These are phyloP conservation scores for Sinocyclocheilus maitianheensis DNA, from an alignment of 2,113 vertebrate genomes.

Conservation along the genomic window DNA sequence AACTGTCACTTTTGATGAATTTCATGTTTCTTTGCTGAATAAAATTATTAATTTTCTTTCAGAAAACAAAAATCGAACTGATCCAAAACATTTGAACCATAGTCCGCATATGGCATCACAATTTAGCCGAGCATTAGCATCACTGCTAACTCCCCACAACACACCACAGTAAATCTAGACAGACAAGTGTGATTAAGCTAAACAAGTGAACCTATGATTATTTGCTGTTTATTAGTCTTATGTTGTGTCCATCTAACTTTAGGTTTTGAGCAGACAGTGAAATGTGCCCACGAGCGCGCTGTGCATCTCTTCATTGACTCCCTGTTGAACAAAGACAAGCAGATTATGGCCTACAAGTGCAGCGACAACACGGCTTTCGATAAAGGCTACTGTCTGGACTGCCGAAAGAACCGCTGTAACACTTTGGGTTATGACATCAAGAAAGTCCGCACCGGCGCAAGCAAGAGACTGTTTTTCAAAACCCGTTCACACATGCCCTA, in stretches of 20 bases:
- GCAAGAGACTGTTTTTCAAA: slow-evolving; percentile 82
- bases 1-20: neutral
- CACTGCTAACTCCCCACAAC: neutral
- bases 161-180: neutral
- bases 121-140: neutral
- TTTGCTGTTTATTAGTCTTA: neutral
- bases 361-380: slow-evolving; percentile 81
- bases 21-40: neutral
- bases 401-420: slow-evolving; percentile 86
- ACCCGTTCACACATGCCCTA: slow-evolving; percentile 85
- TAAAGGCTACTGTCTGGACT: slow-evolving; percentile 88
- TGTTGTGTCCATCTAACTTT: slow-evolving; percentile 35
- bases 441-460: slow-evolving; percentile 67
- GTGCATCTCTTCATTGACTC: slow-evolving; percentile 96
- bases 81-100: neutral
- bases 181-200: neutral
- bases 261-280: slow-evolving; percentile 90
- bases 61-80: neutral
- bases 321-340: slow-evolving; percentile 79
- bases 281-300: slow-evolving; percentile 91
- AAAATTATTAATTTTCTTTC: neutral
- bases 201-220: neutral
- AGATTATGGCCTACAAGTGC: slow-evolving; percentile 87
- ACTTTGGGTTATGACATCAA: slow-evolving; percentile 85
- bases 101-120: neutral